Evolutionary conservation across 1,140 invertebrate genomes (phyloP), one percentile per base, ranked within the genome.

Genomic region (Diuraphis noxia): DNA sequence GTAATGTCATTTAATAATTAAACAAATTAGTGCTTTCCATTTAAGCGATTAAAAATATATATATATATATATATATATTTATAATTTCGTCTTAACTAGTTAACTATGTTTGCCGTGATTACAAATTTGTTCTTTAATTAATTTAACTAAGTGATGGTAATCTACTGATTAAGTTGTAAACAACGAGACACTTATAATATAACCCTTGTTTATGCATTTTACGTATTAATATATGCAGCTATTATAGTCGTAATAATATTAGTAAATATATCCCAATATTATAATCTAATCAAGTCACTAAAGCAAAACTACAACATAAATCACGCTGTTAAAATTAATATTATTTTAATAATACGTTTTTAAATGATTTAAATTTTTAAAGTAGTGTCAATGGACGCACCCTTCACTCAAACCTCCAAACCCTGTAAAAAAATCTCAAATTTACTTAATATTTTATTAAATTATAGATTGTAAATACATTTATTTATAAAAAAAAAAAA

Each of bases 91-190:
- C 40, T n/a, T 43, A 41, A 84, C 82, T 84, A 72, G 56, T 72
- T 72, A 72, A 72, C 56, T 13, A 23, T 82, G 41, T 19, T 84
- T 30, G 7, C 6, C n/a, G 19, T 36, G 19, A 79, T 49, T 36
- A 43, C 30, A 43, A 43, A n/a, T n/a, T 84, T 43, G 30, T 43
- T 84, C 41, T 84, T 46, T 43, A 84, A 84, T 84, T 43, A 84
- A 84, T 84, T 84, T 84, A 43, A 84, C 40, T 43, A 43, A 84
- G 30, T 46, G 40, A 43, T 84, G 46, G n/a, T 84, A 84, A 84
- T 84, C n/a, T 6, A 9, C 41, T 82, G 23, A 82, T 38, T 38
- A 82, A 82, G 21, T 82, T 82, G 79, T 40, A n/a, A 72, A 17
- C 23, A 79, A 9, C 17, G 36, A 38, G 77, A 23, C 19, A 38